Evolutionary conservation across 2,797 vertebrate genomes (phyloP).

Genomic region (Typhlichthys subterraneus): DNA sequence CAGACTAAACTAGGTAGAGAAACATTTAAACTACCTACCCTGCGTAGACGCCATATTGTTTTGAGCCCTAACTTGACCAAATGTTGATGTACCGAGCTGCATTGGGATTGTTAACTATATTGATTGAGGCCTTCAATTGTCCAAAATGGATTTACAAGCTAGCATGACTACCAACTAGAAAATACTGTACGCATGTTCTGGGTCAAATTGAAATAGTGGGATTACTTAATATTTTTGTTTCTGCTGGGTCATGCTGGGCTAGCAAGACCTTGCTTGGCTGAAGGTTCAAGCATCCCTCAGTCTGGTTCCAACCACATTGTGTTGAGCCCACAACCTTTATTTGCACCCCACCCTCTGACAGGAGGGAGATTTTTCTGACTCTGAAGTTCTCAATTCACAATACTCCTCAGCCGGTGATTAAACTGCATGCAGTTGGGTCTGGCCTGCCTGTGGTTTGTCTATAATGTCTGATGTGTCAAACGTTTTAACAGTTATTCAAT

Average conservation of each 20-base stretch:
- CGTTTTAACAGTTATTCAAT: too few species aligned
- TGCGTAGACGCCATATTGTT: background rate
- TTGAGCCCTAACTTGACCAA: background rate
- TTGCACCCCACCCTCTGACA: background rate
- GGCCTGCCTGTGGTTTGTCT: too few species aligned
- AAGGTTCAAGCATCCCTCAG: too few species aligned
- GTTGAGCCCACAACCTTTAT: background rate
- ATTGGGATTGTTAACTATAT: conserved; percentile 7
- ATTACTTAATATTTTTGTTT: background rate
- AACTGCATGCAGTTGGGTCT: too few species aligned
- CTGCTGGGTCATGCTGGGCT: background rate
- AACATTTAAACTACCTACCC: too few species aligned
- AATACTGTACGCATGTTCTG: background rate
- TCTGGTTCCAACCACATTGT: background rate
- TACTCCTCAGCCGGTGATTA: too few species aligned
- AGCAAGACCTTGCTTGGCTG: background rate
- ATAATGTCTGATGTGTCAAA: too few species aligned
- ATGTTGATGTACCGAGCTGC: background rate
- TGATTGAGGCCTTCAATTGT: background rate
- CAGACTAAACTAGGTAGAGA: background rate
- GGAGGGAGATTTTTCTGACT: too few species aligned
- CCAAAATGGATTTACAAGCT: background rate
- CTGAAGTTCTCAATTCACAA: too few species aligned
- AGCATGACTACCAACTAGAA: conserved; percentile 1
- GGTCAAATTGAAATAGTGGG: background rate